phyloP scores from a whole-genome alignment of 2,797 vertebrate species.

The Anniella stebbinsi region DNA sequence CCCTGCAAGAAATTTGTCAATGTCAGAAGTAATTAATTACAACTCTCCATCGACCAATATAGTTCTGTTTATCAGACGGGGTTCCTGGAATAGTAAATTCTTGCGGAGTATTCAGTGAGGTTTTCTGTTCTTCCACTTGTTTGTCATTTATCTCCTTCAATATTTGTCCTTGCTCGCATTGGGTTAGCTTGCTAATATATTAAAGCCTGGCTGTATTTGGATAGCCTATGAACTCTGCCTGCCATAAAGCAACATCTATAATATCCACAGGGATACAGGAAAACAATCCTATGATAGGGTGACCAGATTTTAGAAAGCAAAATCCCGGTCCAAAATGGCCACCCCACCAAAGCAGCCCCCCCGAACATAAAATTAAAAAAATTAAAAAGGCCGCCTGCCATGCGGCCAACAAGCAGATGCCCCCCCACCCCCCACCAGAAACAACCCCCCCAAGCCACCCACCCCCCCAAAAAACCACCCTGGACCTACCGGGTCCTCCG shows the following conservation, averaged over 20 bases:
- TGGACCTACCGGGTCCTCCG: no score
- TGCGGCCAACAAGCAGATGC: no score
- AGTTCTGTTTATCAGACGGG: slow-evolving; percentile 71
- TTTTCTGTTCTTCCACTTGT: slow-evolving; percentile 63
- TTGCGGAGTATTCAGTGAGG: slow-evolving; percentile 62
- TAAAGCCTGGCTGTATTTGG: slow-evolving; percentile 1
- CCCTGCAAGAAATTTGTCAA: slow-evolving; percentile 75
- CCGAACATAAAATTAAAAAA: no score
- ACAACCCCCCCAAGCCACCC: no score
- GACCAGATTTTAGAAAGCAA: no score
- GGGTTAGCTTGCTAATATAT: neutral
- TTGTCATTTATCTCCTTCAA: slow-evolving; percentile 37
- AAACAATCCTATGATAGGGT: neutral
- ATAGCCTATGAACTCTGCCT: neutral
- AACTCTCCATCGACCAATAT: slow-evolving; percentile 73
- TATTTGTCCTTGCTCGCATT: neutral
- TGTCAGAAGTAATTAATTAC: slow-evolving; percentile 80
- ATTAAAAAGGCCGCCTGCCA: no score
- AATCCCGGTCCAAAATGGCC: no score
- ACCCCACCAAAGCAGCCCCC: no score
- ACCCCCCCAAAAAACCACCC: no score
- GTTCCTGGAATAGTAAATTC: slow-evolving; percentile 69
- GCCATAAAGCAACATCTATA: neutral
- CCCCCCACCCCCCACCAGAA: no score
- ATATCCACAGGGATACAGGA: neutral